Base-by-base conservation (phyloP, 2,888 invertebrate species). In the Amphipoea oculea region DNA sequence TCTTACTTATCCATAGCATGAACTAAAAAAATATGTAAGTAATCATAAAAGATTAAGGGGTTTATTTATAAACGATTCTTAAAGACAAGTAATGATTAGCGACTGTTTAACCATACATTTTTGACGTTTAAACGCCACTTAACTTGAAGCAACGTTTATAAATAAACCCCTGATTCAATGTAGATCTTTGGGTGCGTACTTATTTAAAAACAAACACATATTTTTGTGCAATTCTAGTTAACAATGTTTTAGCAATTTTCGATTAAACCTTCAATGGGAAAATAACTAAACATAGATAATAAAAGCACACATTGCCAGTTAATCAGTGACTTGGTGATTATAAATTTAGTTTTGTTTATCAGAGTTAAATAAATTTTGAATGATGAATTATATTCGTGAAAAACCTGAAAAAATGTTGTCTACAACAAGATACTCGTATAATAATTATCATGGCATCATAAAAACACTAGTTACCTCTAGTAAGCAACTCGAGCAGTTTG, bases 401-500 rank as follows among this genome's bases (percentile, higher is more conserved):
- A 54, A 29, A 29, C 42, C 5, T 65, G 11, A 36, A 7, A 17
- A 65, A 69, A 51, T 51, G 48, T n/a, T 40, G 23, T 14, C 7
- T 14, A 9, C 5, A 63, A 11, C 9, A n/a, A 29, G 9, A 20
- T 20, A 29, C 1, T 29, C 29, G 29, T 29, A 6, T 42, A 57
- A 57, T 29, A 29, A 7, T 17, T 23, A 23, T 23, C 1, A 45
- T n/a, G 14, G 14, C 17, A 57, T 42, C 6, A 4, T 42, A 51
- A 40, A 71, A 77, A 67, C 4, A 68, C 17, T 77, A 54, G 74
- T 73, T 92, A 96, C 96, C 96, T 96, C 93, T 95, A 11, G 96
- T 96, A n/a, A 97, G 89, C 73, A 97, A 92, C 86, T 96, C 96
- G 85, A 96, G 88, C 7, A 97, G 86, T 91, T 97, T 97, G 86